A percentile compares a stretch with the other conserved stretches of the same genome.
Conservation (phyloP, 2,797 vertebrate species). For the Perodicticus potto region DNA sequence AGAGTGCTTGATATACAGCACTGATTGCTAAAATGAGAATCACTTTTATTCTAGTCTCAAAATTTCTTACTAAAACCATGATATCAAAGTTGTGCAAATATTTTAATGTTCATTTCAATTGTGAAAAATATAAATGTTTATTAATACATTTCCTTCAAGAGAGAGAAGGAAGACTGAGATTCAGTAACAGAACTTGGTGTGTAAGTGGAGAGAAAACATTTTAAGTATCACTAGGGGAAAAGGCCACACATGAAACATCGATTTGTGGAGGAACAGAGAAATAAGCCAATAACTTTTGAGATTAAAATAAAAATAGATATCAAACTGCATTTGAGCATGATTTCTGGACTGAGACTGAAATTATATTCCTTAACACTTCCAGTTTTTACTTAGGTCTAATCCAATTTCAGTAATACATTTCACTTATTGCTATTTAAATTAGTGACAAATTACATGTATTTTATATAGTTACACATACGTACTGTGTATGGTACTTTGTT, state of each 20-base stretch:
- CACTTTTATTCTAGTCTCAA: neutral
- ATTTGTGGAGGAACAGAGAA: neutral
- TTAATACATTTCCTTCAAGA: neutral
- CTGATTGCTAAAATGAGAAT: neutral
- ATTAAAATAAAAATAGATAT: slow-evolving; percentile 42
- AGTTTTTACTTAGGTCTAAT: slow-evolving; percentile 38
- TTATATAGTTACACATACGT: neutral
- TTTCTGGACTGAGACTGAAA: slow-evolving; percentile 27
- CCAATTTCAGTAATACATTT: neutral
- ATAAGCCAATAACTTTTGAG: neutral
- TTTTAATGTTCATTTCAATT: neutral
- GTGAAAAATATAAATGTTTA: neutral
- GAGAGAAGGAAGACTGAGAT: neutral
- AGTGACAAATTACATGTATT: neutral
- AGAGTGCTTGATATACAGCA: neutral
- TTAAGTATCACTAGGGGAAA: neutral
- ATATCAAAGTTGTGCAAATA: neutral
- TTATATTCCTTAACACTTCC: slow-evolving; percentile 48
- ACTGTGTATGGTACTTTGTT: neutral
- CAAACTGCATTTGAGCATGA: slow-evolving; percentile 8
- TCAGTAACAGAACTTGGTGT: neutral
- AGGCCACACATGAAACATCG: neutral
- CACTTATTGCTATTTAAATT: slow-evolving; percentile 40
- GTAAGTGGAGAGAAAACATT: neutral
- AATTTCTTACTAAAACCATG: neutral